Base-by-base conservation (phyloP, 2,888 invertebrate genomes). In the Elmis aenea region DNA sequence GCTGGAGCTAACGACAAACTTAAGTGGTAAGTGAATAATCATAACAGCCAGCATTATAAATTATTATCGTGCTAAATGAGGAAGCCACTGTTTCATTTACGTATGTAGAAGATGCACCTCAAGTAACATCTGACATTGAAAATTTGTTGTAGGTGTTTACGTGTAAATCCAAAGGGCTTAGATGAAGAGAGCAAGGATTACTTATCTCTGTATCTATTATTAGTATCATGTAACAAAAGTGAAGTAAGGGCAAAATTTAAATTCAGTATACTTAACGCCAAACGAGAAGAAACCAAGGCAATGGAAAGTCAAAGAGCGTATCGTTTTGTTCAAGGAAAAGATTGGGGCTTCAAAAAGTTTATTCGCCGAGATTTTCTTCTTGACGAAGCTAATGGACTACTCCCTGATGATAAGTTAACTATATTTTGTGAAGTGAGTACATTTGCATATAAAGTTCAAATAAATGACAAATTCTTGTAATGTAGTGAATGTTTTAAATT, bases 181-280 rank as follows among this genome's bases (percentile, higher is more conserved):
- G 99, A 99, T 70, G 99, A 99, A 75, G 99, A 99, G 77, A 96
- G 96, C 74, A 97, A 99, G 82, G 99, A 99, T 81, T 99, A 99
- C 74, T 81, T 99, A 69, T 97, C 96, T 50, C 79, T 99, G 65
- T 99, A 99, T 76, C 82, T 99, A 68, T 81, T 99, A 68, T 84
- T 99, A 74, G 97, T 99, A 64, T 94, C 95, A 63, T 97, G 97
- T 81, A 97, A 97, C 78, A 99, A 99, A 83, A 92, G 92, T 65
- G 99, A 99, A 85, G 97, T 99, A 64, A 82, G 99, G 68, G 99
- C 99, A 64, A 99, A 99, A 80, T 99, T 99, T 78, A 99, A 99
- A 80, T 99, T 99, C 79, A 96, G 96, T 70, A 99, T 99, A 77
- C 80, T 99, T 72, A 99, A 99, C 76, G 96, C 97, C 67, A 99